Conservation (phyloP, 2,888 invertebrate genomes). For the Arge pagana region DNA sequence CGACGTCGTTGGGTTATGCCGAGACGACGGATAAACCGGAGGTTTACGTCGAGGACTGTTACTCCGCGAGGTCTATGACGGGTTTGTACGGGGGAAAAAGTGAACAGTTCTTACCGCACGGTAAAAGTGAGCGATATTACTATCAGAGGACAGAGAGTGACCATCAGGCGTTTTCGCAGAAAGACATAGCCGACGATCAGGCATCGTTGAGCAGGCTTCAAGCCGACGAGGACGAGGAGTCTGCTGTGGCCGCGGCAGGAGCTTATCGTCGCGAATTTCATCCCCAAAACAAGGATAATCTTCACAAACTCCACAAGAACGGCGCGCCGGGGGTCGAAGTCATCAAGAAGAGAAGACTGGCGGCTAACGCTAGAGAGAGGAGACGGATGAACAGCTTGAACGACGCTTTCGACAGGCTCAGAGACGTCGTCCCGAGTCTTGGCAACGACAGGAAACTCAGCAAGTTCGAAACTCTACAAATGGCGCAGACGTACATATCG, state of each 20-base stretch:
- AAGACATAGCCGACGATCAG: not conserved
- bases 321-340: conserved; percentile 56
- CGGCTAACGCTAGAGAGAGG: conserved; percentile 76
- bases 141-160: no score
- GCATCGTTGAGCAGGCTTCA: not conserved
- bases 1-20: not conserved
- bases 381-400: conserved; percentile 75
- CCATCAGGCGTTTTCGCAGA: not conserved
- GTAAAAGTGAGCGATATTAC: not conserved
- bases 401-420: conserved; percentile 72
- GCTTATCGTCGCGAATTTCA: not conserved
- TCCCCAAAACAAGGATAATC: conserved; percentile 37
- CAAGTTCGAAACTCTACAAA: conserved; percentile 77
- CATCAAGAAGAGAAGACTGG: conserved; percentile 68
- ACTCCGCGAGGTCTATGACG: no score
- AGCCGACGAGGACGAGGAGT: conserved; percentile 14
- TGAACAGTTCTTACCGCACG: conserved; percentile 5
- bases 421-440: conserved; percentile 73
- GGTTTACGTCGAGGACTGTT: no score
- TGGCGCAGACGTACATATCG: conserved; percentile 77
- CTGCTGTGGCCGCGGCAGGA: no score
- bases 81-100: conserved; percentile 3
- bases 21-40: not conserved
- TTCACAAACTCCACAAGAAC: conserved; percentile 43
- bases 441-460: conserved; percentile 73